phyloP scores from a whole-genome alignment of 92 coral and sea anemone species.

The Porites lobata region DNA sequence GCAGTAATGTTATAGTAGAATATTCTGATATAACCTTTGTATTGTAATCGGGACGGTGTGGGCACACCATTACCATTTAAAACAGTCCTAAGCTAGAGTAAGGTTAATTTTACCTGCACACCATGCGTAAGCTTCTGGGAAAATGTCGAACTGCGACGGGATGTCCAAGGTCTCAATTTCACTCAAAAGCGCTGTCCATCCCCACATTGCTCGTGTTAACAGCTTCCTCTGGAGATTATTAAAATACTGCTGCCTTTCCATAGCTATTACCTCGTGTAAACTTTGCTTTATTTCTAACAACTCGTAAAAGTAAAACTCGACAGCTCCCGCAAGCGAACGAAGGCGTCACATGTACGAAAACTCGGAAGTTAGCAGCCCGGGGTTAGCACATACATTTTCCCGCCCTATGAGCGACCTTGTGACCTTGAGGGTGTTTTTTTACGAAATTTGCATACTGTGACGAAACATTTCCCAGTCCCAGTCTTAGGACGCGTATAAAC shows the following conservation, averaged over 20 bases:
- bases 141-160: slow-evolving; percentile 45
- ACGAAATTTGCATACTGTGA: slow-evolving; percentile 16
- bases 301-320: neutral
- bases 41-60: slow-evolving; percentile 45
- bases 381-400: slow-evolving; percentile 28
- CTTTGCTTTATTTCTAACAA: slow-evolving; percentile 13
- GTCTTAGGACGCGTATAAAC: no score
- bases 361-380: slow-evolving; percentile 31
- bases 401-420: neutral
- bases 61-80: slow-evolving; percentile 16
- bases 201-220: slow-evolving; percentile 51
- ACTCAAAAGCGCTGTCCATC: slow-evolving; percentile 49
- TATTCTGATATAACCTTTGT: slow-evolving; percentile 34
- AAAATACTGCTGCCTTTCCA: slow-evolving; percentile 31
- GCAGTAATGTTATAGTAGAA: slow-evolving; percentile 35
- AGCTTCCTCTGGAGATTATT: slow-evolving; percentile 39
- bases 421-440: neutral
- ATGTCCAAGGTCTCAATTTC: slow-evolving; percentile 41
- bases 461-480: neutral
- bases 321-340: neutral
- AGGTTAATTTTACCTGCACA: slow-evolving; percentile 41
- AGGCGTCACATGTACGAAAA: neutral
- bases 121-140: slow-evolving; percentile 54
- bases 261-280: slow-evolving; percentile 11
- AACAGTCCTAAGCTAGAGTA: slow-evolving; percentile 37